These are phyloP conservation scores for Rotaria macrura DNA, from an alignment of 2,888 invertebrate species.

Conservation along the genomic window DNA sequence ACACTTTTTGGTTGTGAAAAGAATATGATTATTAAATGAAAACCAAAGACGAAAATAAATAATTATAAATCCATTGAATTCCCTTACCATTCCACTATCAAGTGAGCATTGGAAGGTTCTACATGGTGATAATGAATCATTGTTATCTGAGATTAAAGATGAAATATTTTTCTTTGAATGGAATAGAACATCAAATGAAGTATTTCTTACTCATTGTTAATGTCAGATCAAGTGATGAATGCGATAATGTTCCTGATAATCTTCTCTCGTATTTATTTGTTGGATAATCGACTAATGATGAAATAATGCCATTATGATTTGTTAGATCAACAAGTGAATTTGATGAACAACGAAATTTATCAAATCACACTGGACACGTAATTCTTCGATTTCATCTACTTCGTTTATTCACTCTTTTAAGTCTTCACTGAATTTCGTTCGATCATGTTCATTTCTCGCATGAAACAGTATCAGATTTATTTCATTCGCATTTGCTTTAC, in stretches of 20 bases:
- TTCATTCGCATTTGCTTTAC: slow-evolving; percentile 63
- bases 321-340: not conserved
- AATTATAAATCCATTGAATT: not conserved
- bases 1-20: slow-evolving; percentile 22
- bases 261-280: not conserved
- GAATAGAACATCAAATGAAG: no score
- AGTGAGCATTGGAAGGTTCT: not conserved
- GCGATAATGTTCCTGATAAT: not conserved
- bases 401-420: slow-evolving; percentile 78
- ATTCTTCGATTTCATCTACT: not conserved
- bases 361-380: not conserved
- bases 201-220: not conserved
- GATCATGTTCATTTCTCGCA: slow-evolving; percentile 92
- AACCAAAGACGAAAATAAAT: no score
- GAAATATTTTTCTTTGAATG: no score
- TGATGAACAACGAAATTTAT: not conserved
- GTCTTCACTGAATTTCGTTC: slow-evolving; percentile 94
- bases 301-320: not conserved
- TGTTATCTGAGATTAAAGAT: no score
- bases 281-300: not conserved
- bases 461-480: slow-evolving; percentile 82
- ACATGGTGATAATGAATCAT: not conserved
- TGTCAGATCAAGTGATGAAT: not conserved
- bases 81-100: not conserved
- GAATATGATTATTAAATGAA: not conserved